phyloP scores from a whole-genome alignment of 2,113 vertebrate genomes.

The Callospermophilus lateralis region DNA sequence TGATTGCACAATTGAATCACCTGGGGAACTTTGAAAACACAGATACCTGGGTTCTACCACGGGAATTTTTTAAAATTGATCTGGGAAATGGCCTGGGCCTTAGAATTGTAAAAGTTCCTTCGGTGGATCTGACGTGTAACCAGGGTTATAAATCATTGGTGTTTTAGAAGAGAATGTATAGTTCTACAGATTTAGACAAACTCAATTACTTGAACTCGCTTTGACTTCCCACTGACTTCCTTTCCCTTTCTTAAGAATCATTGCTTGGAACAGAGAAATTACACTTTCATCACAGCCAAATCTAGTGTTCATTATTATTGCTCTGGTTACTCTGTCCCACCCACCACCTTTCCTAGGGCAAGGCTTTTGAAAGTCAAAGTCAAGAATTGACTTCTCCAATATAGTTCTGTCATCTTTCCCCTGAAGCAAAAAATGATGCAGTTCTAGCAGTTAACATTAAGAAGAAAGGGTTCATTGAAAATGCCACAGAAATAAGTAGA shows the following conservation, averaged over 20 bases:
- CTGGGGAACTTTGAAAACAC: neutral
- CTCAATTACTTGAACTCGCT: neutral
- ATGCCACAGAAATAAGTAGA: neutral
- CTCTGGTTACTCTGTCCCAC: neutral
- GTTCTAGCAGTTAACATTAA: neutral
- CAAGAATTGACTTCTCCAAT: slow-evolving; percentile 17
- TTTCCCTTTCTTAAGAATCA: neutral
- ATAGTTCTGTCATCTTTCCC: neutral
- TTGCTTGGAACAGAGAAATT: neutral
- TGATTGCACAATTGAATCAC: neutral
- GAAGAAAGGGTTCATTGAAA: neutral
- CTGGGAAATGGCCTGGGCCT: neutral
- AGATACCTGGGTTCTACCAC: neutral
- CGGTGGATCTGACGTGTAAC: neutral
- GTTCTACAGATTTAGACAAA: neutral
- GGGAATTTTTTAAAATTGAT: slow-evolving; percentile 21
- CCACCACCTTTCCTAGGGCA: slow-evolving; percentile 16
- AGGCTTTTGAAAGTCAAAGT: slow-evolving; percentile 46
- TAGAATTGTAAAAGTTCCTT: neutral
- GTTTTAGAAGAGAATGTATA: neutral
- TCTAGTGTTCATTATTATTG: neutral
- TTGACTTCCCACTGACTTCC: neutral
- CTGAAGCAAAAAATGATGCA: neutral
- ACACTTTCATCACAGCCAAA: slow-evolving; percentile 32
- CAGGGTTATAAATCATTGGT: neutral